phyloP scores from a whole-genome alignment of 2,888 invertebrate genomes.

The Digitonthophagus gazella region DNA sequence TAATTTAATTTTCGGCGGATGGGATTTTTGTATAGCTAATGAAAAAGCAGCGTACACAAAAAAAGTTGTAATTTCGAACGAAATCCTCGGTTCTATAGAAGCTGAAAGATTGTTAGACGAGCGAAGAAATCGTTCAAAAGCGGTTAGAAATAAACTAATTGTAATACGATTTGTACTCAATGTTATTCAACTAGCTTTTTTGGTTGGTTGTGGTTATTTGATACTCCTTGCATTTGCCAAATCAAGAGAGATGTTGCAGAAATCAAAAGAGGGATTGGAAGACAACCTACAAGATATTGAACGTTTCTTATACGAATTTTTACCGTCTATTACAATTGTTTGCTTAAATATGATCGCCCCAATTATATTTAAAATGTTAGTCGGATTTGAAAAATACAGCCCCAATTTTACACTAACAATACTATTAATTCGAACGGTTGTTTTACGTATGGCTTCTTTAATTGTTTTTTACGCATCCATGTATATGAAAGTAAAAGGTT shows the following conservation, averaged over 20 bases:
- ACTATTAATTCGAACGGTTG: constrained; percentile 70
- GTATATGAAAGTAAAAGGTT: constrained; percentile 52
- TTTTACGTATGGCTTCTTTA: constrained; percentile 73
- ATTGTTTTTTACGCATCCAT: constrained; percentile 71
- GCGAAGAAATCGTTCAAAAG: constrained; percentile 63
- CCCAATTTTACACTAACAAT: constrained; percentile 68
- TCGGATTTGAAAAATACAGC: constrained; percentile 71
- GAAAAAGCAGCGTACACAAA: constrained; percentile 75
- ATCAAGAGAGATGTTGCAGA: constrained; percentile 53
- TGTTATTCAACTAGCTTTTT: constrained; percentile 64
- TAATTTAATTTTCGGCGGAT: constrained; percentile 80
- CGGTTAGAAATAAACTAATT: constrained; percentile 66
- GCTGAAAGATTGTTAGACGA: constrained; percentile 71
- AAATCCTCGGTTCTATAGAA: constrained; percentile 71
- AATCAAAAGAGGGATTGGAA: constrained; percentile 47
- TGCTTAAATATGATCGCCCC: constrained; percentile 73
- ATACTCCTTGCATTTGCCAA: constrained; percentile 65
- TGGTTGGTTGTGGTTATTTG: constrained; percentile 61
- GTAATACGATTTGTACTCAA: constrained; percentile 68
- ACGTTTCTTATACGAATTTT: constrained; percentile 59
- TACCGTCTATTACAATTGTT: constrained; percentile 77
- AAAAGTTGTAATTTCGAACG: constrained; percentile 73
- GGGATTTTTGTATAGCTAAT: constrained; percentile 86
- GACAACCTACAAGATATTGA: constrained; percentile 36
- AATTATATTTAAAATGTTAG: constrained; percentile 68